Percentiles rank a stretch among this genome's conserved stretches.
Conservation (phyloP, 2,888 invertebrate genomes). For the Heliconius erato region DNA sequence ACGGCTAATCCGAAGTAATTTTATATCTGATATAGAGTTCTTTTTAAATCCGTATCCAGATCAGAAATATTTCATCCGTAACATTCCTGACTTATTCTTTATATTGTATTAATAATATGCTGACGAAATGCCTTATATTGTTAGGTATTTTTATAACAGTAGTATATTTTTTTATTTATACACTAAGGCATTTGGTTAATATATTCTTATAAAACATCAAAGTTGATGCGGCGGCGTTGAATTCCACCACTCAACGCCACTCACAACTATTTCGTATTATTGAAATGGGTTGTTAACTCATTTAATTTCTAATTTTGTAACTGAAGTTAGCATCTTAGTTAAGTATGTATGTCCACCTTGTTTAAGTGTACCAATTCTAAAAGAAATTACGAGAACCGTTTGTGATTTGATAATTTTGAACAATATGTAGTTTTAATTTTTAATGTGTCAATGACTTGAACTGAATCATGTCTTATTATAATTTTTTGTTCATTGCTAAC, state of each 20-base stretch:
- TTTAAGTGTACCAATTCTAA: neutral
- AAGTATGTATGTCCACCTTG: neutral
- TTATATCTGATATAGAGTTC: neutral
- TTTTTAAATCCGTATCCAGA: too few relatives aligned
- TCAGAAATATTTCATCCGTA: neutral
- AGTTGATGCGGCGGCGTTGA: too few relatives aligned
- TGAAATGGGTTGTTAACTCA: neutral
- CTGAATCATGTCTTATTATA: neutral
- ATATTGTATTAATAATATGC: constrained; percentile 3
- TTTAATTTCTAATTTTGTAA: neutral
- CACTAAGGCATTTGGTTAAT: neutral
- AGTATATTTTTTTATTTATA: neutral
- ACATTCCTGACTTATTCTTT: neutral
- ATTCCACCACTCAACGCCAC: neutral
- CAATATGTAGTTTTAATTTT: neutral
- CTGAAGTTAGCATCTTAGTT: constrained; percentile 29
- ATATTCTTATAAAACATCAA: neutral
- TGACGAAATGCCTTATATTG: neutral
- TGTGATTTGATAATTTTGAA: neutral
- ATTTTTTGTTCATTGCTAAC: neutral
- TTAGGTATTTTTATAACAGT: neutral
- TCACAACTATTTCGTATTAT: neutral
- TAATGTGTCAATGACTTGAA: neutral
- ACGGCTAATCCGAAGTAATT: too few relatives aligned
- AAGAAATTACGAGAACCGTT: neutral